Conservation (phyloP, 2,797 vertebrate species). For the Macropodus opercularis region DNA sequence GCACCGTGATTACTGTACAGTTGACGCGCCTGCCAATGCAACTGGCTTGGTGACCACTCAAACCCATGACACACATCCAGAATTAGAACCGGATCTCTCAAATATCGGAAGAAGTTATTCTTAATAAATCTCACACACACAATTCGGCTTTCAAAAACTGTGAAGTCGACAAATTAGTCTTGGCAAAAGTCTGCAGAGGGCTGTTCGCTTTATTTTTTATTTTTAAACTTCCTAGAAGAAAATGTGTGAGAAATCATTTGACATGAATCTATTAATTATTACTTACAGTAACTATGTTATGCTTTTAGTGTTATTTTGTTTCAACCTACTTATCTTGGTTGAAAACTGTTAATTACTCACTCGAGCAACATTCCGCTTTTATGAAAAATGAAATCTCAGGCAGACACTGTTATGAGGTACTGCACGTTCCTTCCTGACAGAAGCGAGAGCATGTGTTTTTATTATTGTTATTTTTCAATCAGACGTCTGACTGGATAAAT, state of each 20-base stretch:
- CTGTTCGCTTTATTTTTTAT: slow-evolving; percentile 11
- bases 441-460: slow-evolving; percentile 32
- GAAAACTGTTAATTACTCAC: slow-evolving; percentile 9
- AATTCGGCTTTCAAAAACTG: slow-evolving; percentile 18
- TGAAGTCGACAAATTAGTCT: slow-evolving; percentile 35
- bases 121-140: slow-evolving; percentile 49
- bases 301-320: slow-evolving; percentile 5
- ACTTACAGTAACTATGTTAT: no score
- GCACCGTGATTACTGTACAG: slow-evolving; percentile 31
- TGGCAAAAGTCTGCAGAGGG: slow-evolving; percentile 25
- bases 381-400: slow-evolving; percentile 60
- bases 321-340: slow-evolving; percentile 4
- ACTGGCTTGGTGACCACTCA: slow-evolving; percentile 7
- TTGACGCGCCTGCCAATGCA: slow-evolving; percentile 1
- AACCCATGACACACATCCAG: slow-evolving; percentile 18
- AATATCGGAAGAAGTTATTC: slow-evolving; percentile 27
- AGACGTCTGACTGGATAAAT: slow-evolving; percentile 52
- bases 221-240: slow-evolving; percentile 15
- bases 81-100: slow-evolving; percentile 23
- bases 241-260: no score
- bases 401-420: slow-evolving; percentile 41
- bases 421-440: slow-evolving; percentile 18
- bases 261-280: no score
- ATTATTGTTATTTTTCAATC: slow-evolving; percentile 61
- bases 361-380: slow-evolving; percentile 40